Conservation (phyloP, 2,113 vertebrate species). For the Antechinus flavipes region DNA sequence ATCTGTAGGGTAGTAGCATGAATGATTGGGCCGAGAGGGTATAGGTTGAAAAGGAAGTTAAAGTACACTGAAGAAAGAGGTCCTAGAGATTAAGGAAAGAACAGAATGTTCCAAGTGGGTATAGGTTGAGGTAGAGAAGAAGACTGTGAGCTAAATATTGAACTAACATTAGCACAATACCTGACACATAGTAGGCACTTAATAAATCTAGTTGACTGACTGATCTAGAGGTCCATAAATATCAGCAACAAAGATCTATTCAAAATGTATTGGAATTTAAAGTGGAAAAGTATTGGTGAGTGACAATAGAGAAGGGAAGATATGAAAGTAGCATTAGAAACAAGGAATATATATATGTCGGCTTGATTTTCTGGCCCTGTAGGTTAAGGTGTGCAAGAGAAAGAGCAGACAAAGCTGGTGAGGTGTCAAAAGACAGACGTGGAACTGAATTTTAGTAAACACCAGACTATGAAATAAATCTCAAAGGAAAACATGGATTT, state of each 20-base stretch:
- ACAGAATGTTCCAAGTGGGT: not conserved
- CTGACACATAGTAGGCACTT: not conserved
- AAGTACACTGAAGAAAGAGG: not conserved
- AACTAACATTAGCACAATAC: not conserved
- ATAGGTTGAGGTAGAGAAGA: not conserved
- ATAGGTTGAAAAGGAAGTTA: not conserved
- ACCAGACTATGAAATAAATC: not conserved
- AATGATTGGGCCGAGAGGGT: not conserved
- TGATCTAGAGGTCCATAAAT: not conserved
- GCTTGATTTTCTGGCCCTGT: not conserved
- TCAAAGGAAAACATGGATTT: not conserved
- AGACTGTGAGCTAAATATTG: not conserved
- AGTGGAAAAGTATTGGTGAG: not conserved
- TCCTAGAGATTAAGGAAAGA: not conserved
- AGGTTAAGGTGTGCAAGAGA: not conserved
- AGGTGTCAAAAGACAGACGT: not conserved
- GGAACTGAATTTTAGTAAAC: not conserved
- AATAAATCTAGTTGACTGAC: not conserved
- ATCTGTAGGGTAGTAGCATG: not conserved
- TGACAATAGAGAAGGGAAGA: not conserved
- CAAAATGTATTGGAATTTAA: not conserved
- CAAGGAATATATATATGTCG: not conserved
- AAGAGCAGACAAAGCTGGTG: not conserved
- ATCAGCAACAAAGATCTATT: not conserved
- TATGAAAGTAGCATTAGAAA: not conserved